A percentile compares a stretch with the other conserved stretches of the same genome.
Conservation (phyloP, 1,140 invertebrate genomes). For the Gonioctena quinquepunctata region DNA sequence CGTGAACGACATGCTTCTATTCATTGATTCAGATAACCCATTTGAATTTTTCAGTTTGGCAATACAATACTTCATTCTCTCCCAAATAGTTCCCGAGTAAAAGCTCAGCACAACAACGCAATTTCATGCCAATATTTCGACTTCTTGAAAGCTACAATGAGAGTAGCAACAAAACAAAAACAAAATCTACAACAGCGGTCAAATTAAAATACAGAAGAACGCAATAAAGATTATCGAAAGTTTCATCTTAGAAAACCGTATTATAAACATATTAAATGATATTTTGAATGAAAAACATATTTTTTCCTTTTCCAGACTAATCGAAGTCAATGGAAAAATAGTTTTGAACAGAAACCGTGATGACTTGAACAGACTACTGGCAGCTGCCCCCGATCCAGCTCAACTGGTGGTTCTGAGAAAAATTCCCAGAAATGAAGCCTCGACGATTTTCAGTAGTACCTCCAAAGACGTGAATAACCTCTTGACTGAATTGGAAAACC, state of each 20-base stretch:
- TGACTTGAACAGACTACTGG: constrained; percentile 69
- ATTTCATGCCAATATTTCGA: no score
- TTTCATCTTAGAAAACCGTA: neutral
- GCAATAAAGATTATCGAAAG: neutral
- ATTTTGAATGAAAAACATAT: neutral
- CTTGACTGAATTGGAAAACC: constrained; percentile 60
- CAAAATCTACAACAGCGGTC: no score
- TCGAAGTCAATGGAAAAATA: constrained; percentile 83
- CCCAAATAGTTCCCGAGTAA: no score
- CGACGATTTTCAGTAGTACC: constrained; percentile 44
- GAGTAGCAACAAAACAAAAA: no score
- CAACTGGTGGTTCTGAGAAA: constrained; percentile 58
- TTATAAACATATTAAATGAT: neutral
- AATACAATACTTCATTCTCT: no score
- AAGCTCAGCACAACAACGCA: no score
- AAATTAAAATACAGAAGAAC: neutral
- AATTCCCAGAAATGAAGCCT: constrained; percentile 51
- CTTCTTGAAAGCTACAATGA: no score
- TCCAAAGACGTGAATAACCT: constrained; percentile 55
- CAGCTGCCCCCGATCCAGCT: constrained; percentile 61
- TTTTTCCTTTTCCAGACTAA: constrained; percentile 61
- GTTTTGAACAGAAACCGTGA: constrained; percentile 71
- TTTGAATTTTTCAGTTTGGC: no score
- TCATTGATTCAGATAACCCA: no score
- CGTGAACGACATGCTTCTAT: no score